These are phyloP conservation scores for Formicarius rufipectus DNA, from an alignment of 2,113 vertebrate species.

Conservation along the genomic window DNA sequence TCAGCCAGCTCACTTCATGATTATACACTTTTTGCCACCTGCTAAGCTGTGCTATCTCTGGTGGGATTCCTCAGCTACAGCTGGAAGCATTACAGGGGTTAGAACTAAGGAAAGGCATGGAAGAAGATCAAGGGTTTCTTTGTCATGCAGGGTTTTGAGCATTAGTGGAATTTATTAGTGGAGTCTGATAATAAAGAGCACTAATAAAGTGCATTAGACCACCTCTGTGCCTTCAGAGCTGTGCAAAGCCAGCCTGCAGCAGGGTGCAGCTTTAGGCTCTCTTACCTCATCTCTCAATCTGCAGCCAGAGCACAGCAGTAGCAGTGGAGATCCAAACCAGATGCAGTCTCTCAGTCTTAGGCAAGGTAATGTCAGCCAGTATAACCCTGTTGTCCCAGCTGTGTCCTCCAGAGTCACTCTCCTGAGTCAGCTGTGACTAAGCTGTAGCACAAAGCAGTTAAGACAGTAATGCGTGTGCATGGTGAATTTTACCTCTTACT, in stretches of 20 bases:
- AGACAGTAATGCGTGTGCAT: neutral
- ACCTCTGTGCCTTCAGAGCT: neutral
- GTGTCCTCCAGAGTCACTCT: neutral
- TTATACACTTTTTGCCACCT: neutral
- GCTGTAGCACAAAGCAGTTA: neutral
- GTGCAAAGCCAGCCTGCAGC: neutral
- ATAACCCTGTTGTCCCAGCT: neutral
- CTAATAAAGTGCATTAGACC: neutral
- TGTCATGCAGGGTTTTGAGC: neutral
- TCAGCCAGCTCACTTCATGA: neutral
- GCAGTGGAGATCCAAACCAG: neutral
- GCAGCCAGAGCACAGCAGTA: neutral
- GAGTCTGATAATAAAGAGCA: neutral
- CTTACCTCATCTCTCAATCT: neutral
- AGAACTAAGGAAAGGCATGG: neutral
- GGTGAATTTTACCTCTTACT: neutral
- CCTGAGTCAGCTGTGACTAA: neutral
- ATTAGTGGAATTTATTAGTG: conserved; percentile 3
- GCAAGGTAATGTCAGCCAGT: neutral
- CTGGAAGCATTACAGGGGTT: neutral
- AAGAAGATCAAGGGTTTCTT: conserved; percentile 10
- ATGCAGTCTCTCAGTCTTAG: neutral
- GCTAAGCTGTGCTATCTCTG: neutral
- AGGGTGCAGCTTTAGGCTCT: neutral
- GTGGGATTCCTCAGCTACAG: neutral